Base-by-base conservation (phyloP, 92 coral and sea anemone species). In the Phenganax subtilis region DNA sequence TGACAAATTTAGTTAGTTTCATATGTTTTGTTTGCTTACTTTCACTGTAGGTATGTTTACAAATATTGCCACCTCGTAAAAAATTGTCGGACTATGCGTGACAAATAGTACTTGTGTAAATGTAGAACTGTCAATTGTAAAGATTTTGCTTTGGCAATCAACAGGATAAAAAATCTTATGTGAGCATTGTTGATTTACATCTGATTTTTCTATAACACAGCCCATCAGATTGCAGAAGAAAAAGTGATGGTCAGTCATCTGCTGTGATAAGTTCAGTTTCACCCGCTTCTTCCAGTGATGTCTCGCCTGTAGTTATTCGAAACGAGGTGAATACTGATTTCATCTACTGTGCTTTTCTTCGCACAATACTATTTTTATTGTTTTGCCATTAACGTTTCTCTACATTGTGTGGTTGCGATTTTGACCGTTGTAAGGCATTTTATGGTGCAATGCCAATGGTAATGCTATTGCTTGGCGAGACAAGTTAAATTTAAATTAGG, bases 141-240 rank as follows among this genome's bases (percentile, higher is more conserved):
- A 37, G 3, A 37, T 37, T 37, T 37, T 37, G 47, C 47, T 37
- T 37, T 37, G 5, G 47, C 47, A 37, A 37, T 37, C 47, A 37
- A 3, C 73, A 37, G 53, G 11, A 12, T 68, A 2, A 68, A 30
- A 37, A 37, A 30, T 68, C 54, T 37, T 10, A 5, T 37, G 47
- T 37, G 47, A 37, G 47, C 47, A 37, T 37, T 37, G 47, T 37
- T 37, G 47, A 37, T 37, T 37, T 37, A 37, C 47, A 37, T 37
- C 2, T 37, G 47, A 20, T 37, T 37, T 37, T 37, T 5, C 5
- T 37, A 37, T 1, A 37, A 37, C 47, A 37, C 69, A 79, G 83
- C 57, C 83, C 53, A 8, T 63, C 74, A 11, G 83, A 79, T 63
- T 79, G 83, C 57, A 79, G 74, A n/a, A 63, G 56, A 60, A 79